Evolutionary conservation across 1,140 invertebrate species (phyloP).

Genomic region (Nasonia giraulti): DNA sequence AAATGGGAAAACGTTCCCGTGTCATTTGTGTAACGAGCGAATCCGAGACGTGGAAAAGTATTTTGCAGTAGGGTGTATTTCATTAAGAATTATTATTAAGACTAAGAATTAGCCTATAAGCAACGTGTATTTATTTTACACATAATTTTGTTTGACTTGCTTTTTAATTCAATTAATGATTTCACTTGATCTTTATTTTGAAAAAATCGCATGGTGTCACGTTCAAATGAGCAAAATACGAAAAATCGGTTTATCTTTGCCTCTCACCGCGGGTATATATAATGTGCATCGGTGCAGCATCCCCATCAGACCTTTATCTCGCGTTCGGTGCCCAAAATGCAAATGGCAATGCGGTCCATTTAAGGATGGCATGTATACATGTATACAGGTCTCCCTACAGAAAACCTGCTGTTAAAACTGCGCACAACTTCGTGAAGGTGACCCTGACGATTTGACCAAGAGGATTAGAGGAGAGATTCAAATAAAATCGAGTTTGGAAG

Average conservation of each 20-base stretch:
- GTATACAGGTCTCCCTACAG: too few relatives aligned
- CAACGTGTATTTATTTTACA: too few relatives aligned
- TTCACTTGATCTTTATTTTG: too few relatives aligned
- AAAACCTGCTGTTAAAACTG: conserved; percentile 22
- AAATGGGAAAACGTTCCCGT: background rate
- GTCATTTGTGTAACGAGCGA: background rate
- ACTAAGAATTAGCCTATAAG: background rate
- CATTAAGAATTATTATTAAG: background rate
- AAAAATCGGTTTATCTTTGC: too few relatives aligned
- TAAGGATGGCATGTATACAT: too few relatives aligned
- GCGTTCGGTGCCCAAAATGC: background rate
- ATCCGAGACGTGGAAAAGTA: background rate
- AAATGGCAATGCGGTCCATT: conserved; percentile 9
- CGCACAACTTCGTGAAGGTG: background rate
- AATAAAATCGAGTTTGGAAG: background rate
- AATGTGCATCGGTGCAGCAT: background rate
- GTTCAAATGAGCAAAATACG: too few relatives aligned
- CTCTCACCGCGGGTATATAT: too few relatives aligned
- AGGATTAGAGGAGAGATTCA: background rate
- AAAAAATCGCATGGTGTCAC: too few relatives aligned
- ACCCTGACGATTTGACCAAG: background rate
- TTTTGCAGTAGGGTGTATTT: background rate
- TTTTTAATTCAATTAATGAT: too few relatives aligned
- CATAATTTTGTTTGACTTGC: too few relatives aligned
- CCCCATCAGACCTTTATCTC: background rate